These are phyloP conservation scores for Sussaba pulchella DNA, from an alignment of 2,888 invertebrate genomes.

Conservation along the genomic window DNA sequence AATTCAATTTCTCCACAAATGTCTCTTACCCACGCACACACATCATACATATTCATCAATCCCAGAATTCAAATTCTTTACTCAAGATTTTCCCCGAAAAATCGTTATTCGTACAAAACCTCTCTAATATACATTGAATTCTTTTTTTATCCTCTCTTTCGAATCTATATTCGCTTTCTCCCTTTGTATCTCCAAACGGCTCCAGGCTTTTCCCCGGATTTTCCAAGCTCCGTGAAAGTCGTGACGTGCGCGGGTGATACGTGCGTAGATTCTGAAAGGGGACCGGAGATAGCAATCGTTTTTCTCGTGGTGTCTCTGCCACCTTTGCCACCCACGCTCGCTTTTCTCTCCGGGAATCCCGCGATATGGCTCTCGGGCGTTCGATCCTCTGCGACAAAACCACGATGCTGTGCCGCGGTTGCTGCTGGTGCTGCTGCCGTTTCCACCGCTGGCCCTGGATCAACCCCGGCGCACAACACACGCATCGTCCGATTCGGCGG, in stretches of 20 bases:
- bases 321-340: background rate
- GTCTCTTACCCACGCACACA: too few relatives aligned
- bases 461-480: slow-evolving; percentile 29
- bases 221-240: slow-evolving; percentile 36
- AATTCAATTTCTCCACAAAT: background rate
- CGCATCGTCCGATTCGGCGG: slow-evolving; percentile 57
- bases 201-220: background rate
- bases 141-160: too few relatives aligned
- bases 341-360: slow-evolving; percentile 40
- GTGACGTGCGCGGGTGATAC: slow-evolving; percentile 43
- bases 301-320: slow-evolving; percentile 9
- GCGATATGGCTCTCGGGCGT: slow-evolving; percentile 42
- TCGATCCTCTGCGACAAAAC: slow-evolving; percentile 59
- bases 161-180: too few relatives aligned
- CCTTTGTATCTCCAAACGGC: background rate
- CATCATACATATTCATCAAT: too few relatives aligned
- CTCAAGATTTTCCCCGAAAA: too few relatives aligned
- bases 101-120: too few relatives aligned
- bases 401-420: slow-evolving; percentile 50
- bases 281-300: slow-evolving; percentile 1
- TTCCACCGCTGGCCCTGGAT: slow-evolving; percentile 25
- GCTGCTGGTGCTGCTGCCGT: slow-evolving; percentile 9
- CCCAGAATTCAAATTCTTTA: too few relatives aligned
- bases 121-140: too few relatives aligned
- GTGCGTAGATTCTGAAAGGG: slow-evolving; percentile 43